Percentiles rank a stretch among this genome's conserved stretches.
These are phyloP conservation scores for Panorpa germanica DNA, from an alignment of 2,888 invertebrate species.

Conservation along the genomic window DNA sequence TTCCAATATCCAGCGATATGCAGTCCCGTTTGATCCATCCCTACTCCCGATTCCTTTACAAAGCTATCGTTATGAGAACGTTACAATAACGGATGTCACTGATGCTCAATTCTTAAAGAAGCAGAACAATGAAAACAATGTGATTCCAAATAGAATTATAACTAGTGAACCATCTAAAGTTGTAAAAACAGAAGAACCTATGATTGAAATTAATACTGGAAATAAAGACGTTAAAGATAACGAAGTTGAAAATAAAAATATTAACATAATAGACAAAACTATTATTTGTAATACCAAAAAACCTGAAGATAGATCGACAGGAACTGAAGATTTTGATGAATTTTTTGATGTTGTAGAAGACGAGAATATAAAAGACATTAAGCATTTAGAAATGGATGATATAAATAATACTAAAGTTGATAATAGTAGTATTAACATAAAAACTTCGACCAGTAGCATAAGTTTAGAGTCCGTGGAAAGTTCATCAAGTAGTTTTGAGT, in stretches of 20 bases:
- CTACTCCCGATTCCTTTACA: constrained; percentile 14
- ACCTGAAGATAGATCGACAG: no score
- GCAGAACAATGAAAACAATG: not conserved
- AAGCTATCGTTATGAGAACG: constrained; percentile 22
- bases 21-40: not conserved
- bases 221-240: constrained; percentile 10
- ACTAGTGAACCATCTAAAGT: not conserved
- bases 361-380: not conserved
- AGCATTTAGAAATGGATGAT: no score
- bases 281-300: no score
- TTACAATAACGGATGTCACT: constrained; percentile 12
- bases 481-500: constrained; percentile 7
- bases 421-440: no score
- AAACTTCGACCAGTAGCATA: no score
- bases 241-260: no score
- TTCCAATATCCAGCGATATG: not conserved
- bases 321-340: constrained; percentile 2
- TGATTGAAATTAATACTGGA: constrained; percentile 11
- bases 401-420: no score
- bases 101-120: constrained; percentile 11
- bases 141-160: not conserved
- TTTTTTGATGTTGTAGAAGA: not conserved
- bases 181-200: constrained; percentile 3
- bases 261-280: no score
- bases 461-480: no score